Conservation (phyloP, 2,797 vertebrate genomes). For the Brachyrhaphis roseni region DNA sequence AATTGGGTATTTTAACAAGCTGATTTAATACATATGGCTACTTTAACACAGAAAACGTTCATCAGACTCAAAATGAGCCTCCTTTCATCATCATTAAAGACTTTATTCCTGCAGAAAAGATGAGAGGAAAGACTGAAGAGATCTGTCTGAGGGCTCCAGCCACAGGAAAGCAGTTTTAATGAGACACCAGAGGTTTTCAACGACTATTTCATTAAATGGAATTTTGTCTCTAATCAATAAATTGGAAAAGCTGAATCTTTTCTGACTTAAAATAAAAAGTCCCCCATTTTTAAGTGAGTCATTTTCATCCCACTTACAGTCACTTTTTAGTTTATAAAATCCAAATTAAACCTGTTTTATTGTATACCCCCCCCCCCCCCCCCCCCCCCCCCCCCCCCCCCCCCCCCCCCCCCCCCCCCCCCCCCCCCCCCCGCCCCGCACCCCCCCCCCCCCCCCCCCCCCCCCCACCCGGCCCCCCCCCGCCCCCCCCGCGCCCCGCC, state of each 20-base stretch:
- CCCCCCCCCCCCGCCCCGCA: too few species aligned
- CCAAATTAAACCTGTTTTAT: background rate
- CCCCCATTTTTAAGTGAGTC: background rate
- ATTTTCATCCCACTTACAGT: background rate
- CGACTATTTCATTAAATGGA: background rate
- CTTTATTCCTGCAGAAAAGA: background rate
- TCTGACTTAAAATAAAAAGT: background rate
- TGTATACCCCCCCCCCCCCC: too few species aligned
- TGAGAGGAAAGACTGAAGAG: background rate
- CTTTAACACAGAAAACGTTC: background rate
- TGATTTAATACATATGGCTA: background rate
- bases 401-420: too few species aligned
- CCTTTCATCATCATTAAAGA: background rate
- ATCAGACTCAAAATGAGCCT: background rate
- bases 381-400: too few species aligned
- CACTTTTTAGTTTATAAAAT: background rate
- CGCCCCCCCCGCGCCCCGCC: too few species aligned
- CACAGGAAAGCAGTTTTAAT: background rate
- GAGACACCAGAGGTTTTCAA: background rate
- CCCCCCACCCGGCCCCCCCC: too few species aligned
- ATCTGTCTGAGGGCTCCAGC: background rate
- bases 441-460: too few species aligned
- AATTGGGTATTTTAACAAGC: background rate
- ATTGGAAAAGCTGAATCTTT: background rate
- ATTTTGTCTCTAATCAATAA: background rate